phyloP scores from a whole-genome alignment of 2,113 vertebrate genomes.

The Gallinago jamesoni region DNA sequence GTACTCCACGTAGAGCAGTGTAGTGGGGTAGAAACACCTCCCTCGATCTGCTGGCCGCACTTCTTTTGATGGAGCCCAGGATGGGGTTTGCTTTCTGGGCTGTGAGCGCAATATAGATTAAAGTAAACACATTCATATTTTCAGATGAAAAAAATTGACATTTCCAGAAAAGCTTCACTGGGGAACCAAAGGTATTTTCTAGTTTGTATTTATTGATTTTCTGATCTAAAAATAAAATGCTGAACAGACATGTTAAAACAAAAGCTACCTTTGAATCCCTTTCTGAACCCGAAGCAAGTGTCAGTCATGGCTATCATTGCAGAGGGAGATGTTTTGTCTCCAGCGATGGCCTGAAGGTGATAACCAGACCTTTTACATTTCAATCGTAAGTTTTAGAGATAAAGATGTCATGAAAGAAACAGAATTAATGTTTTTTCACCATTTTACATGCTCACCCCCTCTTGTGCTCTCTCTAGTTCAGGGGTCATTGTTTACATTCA shows the following conservation, averaged over 20 bases:
- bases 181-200: not conserved
- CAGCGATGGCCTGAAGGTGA: not conserved
- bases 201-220: not conserved
- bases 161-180: not conserved
- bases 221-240: not conserved
- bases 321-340: constrained; percentile 2
- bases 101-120: not conserved
- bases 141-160: not conserved
- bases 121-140: not conserved
- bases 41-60: not conserved
- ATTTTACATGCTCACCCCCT: not conserved
- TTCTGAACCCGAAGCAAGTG: not conserved
- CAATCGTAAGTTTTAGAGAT: not conserved
- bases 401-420: constrained; percentile 24
- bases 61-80: not conserved
- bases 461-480: not conserved
- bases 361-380: constrained; percentile 35
- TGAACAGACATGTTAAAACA: not conserved
- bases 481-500: constrained; percentile 47
- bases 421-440: constrained; percentile 22
- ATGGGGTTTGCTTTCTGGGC: not conserved
- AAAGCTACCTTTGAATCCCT: not conserved
- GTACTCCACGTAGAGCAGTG: not conserved
- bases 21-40: not conserved
- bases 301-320: not conserved